Conservation (phyloP, 2,797 vertebrate genomes). For the Trematomus bernacchii region DNA sequence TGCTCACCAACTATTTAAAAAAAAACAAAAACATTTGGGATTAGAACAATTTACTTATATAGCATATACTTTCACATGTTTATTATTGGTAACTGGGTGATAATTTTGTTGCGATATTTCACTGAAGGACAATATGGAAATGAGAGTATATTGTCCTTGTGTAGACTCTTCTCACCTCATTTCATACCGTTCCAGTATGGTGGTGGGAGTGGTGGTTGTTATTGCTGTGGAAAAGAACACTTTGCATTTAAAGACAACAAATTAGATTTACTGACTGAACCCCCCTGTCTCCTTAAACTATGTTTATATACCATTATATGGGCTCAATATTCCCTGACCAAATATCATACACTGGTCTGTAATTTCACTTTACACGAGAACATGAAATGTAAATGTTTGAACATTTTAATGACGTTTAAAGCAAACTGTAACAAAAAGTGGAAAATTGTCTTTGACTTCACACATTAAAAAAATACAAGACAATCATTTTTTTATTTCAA, state of each 20-base stretch:
- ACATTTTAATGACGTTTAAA: neutral
- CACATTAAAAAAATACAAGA: neutral
- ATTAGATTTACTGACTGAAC: neutral
- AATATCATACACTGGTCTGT: neutral
- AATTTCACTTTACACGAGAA: neutral
- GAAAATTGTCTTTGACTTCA: neutral
- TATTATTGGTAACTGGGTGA: neutral
- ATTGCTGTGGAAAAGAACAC: slow-evolving; percentile 29
- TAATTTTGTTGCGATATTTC: neutral
- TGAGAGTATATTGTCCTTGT: neutral
- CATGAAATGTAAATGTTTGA: neutral
- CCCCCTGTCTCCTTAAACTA: neutral
- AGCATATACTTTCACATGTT: neutral
- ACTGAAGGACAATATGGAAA: neutral
- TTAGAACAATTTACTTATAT: neutral
- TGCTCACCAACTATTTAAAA: slow-evolving; percentile 65
- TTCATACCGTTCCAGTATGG: slow-evolving; percentile 2
- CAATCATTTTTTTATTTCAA: neutral
- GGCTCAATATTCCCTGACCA: neutral
- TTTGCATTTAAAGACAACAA: slow-evolving; percentile 2
- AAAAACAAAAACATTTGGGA: slow-evolving; percentile 3
- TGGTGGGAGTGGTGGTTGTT: slow-evolving; percentile 11
- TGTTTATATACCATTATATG: neutral
- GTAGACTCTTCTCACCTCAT: slow-evolving; percentile 39
- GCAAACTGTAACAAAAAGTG: neutral